phyloP scores from a whole-genome alignment of 2,888 invertebrate species.

The Hydrotaea diabolus region DNA sequence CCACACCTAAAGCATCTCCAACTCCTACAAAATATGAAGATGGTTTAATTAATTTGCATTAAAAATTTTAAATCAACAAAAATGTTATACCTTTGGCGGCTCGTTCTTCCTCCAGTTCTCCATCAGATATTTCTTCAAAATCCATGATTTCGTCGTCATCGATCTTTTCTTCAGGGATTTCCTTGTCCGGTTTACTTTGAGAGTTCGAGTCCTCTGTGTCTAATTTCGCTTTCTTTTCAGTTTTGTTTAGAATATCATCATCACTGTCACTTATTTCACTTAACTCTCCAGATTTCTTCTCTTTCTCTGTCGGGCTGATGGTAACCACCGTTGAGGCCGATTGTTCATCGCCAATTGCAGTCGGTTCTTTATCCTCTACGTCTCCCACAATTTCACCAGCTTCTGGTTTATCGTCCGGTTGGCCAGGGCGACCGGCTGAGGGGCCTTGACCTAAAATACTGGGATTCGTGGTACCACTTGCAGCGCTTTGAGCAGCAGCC shows the following conservation, averaged over 20 bases:
- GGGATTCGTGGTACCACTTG: conserved; percentile 77
- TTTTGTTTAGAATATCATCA: conserved; percentile 91
- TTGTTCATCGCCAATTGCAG: neutral
- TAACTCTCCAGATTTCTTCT: conserved; percentile 82
- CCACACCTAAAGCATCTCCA: conserved; percentile 96
- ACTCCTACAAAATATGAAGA: conserved; percentile 80
- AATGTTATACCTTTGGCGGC: conserved; percentile 82
- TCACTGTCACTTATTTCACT: conserved; percentile 95
- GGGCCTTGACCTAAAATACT: conserved; percentile 74
- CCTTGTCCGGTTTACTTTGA: conserved; percentile 40
- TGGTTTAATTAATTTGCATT: neutral
- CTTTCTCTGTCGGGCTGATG: conserved; percentile 47
- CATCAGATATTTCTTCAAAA: conserved; percentile 95
- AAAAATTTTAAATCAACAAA: neutral
- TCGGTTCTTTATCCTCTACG: conserved; percentile 55
- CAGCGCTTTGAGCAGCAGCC: conserved; percentile 76
- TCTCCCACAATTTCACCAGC: conserved; percentile 69
- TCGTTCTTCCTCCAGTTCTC: conserved; percentile 93
- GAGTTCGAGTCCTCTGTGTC: conserved; percentile 69
- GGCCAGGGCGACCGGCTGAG: conserved; percentile 59
- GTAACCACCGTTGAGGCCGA: neutral
- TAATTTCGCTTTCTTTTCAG: conserved; percentile 82
- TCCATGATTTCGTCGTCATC: conserved; percentile 83
- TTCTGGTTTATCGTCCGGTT: conserved; percentile 67
- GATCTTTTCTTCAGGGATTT: conserved; percentile 44